These are phyloP conservation scores for Megathymus violae DNA, from an alignment of 1,140 invertebrate species.

Conservation along the genomic window DNA sequence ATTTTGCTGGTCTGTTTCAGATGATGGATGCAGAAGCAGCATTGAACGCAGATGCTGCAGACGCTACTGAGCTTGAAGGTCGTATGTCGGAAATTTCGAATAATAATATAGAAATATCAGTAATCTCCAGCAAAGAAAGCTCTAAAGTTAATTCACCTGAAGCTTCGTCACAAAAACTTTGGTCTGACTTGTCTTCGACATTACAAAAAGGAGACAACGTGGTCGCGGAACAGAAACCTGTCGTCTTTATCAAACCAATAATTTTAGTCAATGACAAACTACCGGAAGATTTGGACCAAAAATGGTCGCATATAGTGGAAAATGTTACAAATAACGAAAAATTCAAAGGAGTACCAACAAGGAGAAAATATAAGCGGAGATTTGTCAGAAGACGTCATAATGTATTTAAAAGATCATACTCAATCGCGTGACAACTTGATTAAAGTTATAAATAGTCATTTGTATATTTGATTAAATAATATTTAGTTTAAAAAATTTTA, in stretches of 20 bases:
- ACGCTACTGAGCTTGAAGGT: conserved; percentile 47
- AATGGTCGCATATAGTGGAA: conserved; percentile 64
- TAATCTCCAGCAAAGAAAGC: conserved; percentile 56
- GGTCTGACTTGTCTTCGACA: conserved; percentile 50
- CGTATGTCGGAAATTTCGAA: conserved; percentile 50
- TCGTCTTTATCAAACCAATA: conserved; percentile 64
- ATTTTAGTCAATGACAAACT: conserved; percentile 72
- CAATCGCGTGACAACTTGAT: conserved; percentile 55
- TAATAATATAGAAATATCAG: conserved; percentile 57
- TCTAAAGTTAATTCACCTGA: conserved; percentile 51
- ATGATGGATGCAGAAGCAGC: conserved; percentile 63
- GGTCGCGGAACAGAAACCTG: conserved; percentile 45
- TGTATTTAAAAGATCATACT: conserved; percentile 73
- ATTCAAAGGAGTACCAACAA: conserved; percentile 60
- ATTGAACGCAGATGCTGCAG: conserved; percentile 45
- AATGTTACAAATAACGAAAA: conserved; percentile 61
- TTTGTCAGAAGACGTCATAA: conserved; percentile 64
- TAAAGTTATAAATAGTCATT: conserved; percentile 2
- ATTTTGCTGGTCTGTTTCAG: conserved; percentile 37
- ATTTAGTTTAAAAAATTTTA: background rate
- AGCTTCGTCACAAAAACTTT: conserved; percentile 42
- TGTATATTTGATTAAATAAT: background rate
- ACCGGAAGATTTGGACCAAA: conserved; percentile 68
- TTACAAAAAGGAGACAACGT: conserved; percentile 47
- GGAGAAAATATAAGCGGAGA: conserved; percentile 65